Evolutionary conservation across 2,888 invertebrate genomes (phyloP).

Genomic region (Andrena trimmerana): DNA sequence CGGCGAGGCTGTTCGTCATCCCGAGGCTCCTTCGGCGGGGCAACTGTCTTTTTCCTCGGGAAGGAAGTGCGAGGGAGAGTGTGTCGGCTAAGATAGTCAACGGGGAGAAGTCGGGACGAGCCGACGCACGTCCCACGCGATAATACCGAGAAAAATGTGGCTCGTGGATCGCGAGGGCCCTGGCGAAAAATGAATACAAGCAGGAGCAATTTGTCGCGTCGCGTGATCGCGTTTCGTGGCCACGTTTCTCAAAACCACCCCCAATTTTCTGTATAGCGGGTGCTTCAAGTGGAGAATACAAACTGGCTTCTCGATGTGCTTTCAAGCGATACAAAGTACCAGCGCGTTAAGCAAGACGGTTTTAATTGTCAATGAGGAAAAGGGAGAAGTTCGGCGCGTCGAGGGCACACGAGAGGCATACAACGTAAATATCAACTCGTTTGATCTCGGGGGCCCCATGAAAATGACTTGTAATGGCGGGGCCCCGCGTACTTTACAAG

Average conservation of each 20-base stretch:
- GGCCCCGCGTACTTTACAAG: slow-evolving; percentile 74
- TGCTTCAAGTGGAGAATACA: background rate
- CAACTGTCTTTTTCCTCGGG: slow-evolving; percentile 36
- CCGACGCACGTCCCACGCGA: slow-evolving; percentile 48
- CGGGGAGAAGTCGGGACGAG: slow-evolving; percentile 16
- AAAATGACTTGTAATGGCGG: slow-evolving; percentile 80
- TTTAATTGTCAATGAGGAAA: background rate
- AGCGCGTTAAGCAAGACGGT: background rate
- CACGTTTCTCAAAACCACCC: slow-evolving; percentile 21
- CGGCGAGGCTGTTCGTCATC: slow-evolving; percentile 62
- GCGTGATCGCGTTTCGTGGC: slow-evolving; percentile 19
- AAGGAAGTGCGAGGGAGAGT: slow-evolving; percentile 36
- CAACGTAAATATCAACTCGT: slow-evolving; percentile 78
- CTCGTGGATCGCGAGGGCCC: slow-evolving; percentile 13
- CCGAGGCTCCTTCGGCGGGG: slow-evolving; percentile 25
- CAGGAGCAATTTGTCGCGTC: slow-evolving; percentile 49
- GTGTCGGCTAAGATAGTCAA: slow-evolving; percentile 42
- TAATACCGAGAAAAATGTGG: slow-evolving; percentile 58
- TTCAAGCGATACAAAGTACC: background rate
- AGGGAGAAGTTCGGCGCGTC: slow-evolving; percentile 11
- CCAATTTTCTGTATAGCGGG: background rate
- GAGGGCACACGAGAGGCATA: slow-evolving; percentile 64
- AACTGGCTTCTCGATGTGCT: background rate
- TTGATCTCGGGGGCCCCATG: slow-evolving; percentile 77
- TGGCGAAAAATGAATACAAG: slow-evolving; percentile 52